These are phyloP conservation scores for Thalpophila matura DNA, from an alignment of 2,888 invertebrate species.

Conservation along the genomic window DNA sequence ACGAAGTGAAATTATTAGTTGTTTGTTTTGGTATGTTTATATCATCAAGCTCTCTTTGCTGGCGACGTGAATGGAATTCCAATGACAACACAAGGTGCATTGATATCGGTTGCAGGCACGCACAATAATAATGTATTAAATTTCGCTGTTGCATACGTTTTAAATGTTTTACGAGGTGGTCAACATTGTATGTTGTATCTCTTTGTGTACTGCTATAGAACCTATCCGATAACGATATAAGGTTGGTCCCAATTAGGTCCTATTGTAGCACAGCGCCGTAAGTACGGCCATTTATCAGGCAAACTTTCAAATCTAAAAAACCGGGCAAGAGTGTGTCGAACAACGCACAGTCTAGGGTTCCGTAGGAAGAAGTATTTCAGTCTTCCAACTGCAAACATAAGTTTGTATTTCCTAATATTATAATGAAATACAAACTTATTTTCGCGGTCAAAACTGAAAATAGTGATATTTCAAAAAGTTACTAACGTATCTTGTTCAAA, in stretches of 20 bases:
- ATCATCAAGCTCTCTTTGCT: slow-evolving; percentile 29
- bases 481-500: too few species aligned
- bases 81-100: slow-evolving; percentile 50
- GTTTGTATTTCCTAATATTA: too few species aligned
- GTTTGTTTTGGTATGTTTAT: slow-evolving; percentile 42
- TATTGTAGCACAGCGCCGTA: slow-evolving; percentile 26
- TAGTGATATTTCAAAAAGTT: too few species aligned
- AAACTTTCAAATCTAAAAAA: too few species aligned
- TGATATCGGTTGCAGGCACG: slow-evolving; percentile 47
- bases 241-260: slow-evolving; percentile 21
- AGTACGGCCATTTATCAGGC: slow-evolving; percentile 23
- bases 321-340: too few species aligned
- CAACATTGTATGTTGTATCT: slow-evolving; percentile 30
- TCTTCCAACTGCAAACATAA: too few species aligned
- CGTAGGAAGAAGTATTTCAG: too few species aligned
- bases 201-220: slow-evolving; percentile 29
- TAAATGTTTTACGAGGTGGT: slow-evolving; percentile 42
- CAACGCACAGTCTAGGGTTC: too few species aligned
- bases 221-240: slow-evolving; percentile 6
- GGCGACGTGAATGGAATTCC: slow-evolving; percentile 42
- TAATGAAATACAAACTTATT: too few species aligned
- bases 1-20: slow-evolving; percentile 37
- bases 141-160: slow-evolving; percentile 48
- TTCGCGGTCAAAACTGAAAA: too few species aligned
- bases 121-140: slow-evolving; percentile 42